Percentiles rank a stretch among this genome's conserved stretches.
Evolutionary conservation across 64 coral and sea anemone genomes (phyloP).

Genomic region (Montipora foliosa): DNA sequence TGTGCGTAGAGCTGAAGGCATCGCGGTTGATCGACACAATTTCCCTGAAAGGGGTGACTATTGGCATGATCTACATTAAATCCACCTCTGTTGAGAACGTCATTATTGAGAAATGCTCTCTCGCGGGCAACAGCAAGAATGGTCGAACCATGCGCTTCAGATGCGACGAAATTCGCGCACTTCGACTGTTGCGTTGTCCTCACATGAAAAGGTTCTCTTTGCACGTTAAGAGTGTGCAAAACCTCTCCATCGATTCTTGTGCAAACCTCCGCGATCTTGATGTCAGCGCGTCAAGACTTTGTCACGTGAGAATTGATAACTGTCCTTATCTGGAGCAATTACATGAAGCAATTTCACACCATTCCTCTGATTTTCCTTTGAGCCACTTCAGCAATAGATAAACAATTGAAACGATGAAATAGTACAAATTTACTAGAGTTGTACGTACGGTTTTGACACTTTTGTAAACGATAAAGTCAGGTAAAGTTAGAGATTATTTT

Average conservation of each 20-base stretch:
- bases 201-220: constrained; percentile 44
- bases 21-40: not conserved
- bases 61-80: not conserved
- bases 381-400: not conserved
- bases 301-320: constrained; percentile 10
- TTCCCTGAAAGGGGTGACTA: constrained; percentile 9
- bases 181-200: constrained; percentile 39
- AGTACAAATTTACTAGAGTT: no score
- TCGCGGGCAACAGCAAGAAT: not conserved
- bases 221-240: constrained; percentile 19
- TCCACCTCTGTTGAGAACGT: not conserved
- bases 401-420: no score
- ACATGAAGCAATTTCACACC: not conserved
- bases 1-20: constrained; percentile 13
- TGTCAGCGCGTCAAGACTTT: constrained; percentile 25
- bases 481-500: no score
- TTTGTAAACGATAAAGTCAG: no score
- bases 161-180: constrained; percentile 26
- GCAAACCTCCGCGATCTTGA: constrained; percentile 32
- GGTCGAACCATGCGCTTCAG: constrained; percentile 40
- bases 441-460: no score
- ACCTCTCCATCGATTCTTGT: constrained; percentile 54
- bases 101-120: constrained; percentile 39
- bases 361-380: not conserved
- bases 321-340: constrained; percentile 39